These are phyloP conservation scores for Stegodyphus mimosarum DNA, from an alignment of 1,140 invertebrate genomes.

Conservation along the genomic window DNA sequence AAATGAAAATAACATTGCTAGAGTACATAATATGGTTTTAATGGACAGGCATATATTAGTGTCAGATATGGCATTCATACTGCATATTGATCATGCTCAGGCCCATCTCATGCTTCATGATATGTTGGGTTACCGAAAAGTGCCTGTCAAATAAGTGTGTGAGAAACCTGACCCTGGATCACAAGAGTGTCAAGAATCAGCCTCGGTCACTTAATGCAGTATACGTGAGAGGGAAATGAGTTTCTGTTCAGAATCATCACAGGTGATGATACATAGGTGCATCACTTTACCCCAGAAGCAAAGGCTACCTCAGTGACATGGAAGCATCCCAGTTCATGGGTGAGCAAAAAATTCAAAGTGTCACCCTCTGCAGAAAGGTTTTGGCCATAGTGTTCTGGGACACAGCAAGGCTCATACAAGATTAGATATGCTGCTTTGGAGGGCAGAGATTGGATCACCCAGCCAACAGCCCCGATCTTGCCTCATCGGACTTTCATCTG, in stretches of 20 bases:
- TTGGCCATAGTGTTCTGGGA: not conserved
- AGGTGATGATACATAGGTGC: constrained; percentile 12
- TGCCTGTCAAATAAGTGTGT: not conserved
- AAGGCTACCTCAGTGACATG: not conserved
- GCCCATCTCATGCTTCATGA: not conserved
- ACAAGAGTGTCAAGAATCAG: not conserved
- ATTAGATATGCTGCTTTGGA: not conserved
- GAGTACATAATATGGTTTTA: not conserved
- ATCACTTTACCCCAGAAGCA: constrained; percentile 5
- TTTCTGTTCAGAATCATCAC: not conserved
- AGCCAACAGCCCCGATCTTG: not conserved
- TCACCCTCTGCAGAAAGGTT: not conserved
- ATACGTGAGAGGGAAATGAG: not conserved
- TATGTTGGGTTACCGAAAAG: not conserved
- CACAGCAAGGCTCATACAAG: not conserved
- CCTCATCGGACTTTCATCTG: not conserved
- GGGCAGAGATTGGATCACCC: not conserved
- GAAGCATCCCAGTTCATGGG: not conserved
- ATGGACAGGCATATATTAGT: not conserved
- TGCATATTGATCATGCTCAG: not conserved
- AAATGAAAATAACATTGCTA: not conserved
- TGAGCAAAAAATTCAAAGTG: not conserved
- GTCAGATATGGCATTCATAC: not conserved
- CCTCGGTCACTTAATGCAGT: not conserved
- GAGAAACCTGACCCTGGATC: not conserved